phyloP scores from a whole-genome alignment of 92 coral and sea anemone genomes.

The Virgularia gustaviana region DNA sequence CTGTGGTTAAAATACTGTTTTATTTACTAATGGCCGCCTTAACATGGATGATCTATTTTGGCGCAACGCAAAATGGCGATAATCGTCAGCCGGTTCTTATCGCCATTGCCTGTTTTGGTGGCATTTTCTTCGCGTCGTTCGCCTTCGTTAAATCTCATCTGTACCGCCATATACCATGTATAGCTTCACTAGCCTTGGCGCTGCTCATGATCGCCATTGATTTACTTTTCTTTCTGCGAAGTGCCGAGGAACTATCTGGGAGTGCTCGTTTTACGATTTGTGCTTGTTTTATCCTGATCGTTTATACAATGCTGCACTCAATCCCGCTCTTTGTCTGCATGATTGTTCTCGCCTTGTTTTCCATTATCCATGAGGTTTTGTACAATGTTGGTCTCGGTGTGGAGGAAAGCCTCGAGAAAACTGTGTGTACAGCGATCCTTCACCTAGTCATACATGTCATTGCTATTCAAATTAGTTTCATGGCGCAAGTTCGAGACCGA shows the following conservation, averaged over 20 bases:
- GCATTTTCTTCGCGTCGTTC: conserved; percentile 62
- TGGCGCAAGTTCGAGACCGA: conserved; percentile 99
- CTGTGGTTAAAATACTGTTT: conserved; percentile 76
- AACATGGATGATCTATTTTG: conserved; percentile 91
- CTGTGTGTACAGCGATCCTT: conserved; percentile 67
- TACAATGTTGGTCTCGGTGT: conserved; percentile 42
- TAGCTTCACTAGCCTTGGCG: conserved; percentile 72
- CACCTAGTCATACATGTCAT: conserved; percentile 89
- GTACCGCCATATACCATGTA: conserved; percentile 76
- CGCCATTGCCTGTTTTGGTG: conserved; percentile 70
- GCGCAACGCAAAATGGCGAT: conserved; percentile 48
- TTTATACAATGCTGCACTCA: conserved; percentile 90
- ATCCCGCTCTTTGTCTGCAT: conserved; percentile 84
- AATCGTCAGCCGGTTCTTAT: conserved; percentile 62
- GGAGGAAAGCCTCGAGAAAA: conserved; percentile 32
- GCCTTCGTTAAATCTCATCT: conserved; percentile 76
- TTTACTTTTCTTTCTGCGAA: conserved; percentile 63
- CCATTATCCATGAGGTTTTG: conserved; percentile 85
- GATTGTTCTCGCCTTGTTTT: conserved; percentile 73
- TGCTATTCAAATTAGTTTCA: conserved; percentile 89
- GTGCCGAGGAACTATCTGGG: conserved; percentile 63
- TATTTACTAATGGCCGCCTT: conserved; percentile 66
- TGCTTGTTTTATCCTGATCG: conserved; percentile 82
- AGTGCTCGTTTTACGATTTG: conserved; percentile 87
- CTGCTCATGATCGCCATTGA: conserved; percentile 71